phyloP scores from a whole-genome alignment of 1,140 invertebrate genomes.

The Drosophila burlai region DNA sequence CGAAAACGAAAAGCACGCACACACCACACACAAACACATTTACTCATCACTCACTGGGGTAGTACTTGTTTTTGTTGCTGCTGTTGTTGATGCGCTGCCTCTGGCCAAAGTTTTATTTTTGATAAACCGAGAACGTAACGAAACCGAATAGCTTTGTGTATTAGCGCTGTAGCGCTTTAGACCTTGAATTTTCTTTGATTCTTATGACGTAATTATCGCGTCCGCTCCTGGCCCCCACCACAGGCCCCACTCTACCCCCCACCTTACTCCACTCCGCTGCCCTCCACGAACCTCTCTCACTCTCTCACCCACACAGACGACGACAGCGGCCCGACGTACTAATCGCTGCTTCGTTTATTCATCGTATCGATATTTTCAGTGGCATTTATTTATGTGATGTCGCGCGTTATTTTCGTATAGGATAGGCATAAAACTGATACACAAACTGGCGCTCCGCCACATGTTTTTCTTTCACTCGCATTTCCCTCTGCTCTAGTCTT shows the following conservation, averaged over 20 bases:
- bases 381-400: conserved; percentile 74
- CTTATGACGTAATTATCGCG: conserved; percentile 83
- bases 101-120: conserved; percentile 75
- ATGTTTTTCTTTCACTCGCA: conserved; percentile 44
- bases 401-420: conserved; percentile 56
- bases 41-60: conserved; percentile 12
- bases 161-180: conserved; percentile 49
- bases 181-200: conserved; percentile 84
- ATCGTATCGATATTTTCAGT: conserved; percentile 82
- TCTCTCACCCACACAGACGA: conserved; percentile 62
- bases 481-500: conserved; percentile 8
- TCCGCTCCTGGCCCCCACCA: conserved; percentile 33
- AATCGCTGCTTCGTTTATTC: conserved; percentile 80
- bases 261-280: conserved; percentile 1
- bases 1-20: conserved; percentile 56
- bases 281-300: conserved; percentile 23
- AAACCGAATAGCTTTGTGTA: conserved; percentile 75
- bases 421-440: conserved; percentile 36
- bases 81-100: conserved; percentile 25
- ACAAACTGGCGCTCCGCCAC: conserved; percentile 31
- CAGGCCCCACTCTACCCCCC: conserved; percentile 1
- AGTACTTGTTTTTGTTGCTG: conserved; percentile 48
- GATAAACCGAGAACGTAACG: conserved; percentile 71
- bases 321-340: conserved; percentile 66
- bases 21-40: conserved; percentile 13